Percentiles rank a stretch among this genome's conserved stretches.
Evolutionary conservation across 2,113 vertebrate species (phyloP).

Genomic region (Tetrao urogallus): DNA sequence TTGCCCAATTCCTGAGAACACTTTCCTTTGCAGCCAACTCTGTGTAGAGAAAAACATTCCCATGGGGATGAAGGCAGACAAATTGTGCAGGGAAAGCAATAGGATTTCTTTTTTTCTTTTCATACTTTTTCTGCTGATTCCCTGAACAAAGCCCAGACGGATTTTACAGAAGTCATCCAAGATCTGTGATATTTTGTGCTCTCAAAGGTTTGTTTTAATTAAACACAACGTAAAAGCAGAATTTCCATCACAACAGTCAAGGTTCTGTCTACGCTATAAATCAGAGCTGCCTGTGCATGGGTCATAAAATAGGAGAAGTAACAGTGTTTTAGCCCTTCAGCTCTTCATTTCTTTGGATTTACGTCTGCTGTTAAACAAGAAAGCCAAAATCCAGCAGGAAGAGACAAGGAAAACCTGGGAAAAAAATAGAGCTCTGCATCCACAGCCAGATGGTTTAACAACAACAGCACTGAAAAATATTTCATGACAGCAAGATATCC

Average conservation of each 20-base stretch:
- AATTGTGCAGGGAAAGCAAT: neutral
- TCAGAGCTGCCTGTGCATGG: neutral
- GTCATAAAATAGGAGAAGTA: neutral
- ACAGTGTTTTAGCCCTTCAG: neutral
- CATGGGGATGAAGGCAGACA: neutral
- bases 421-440: neutral
- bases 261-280: neutral
- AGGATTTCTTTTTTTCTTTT: neutral
- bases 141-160: neutral
- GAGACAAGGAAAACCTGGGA: neutral
- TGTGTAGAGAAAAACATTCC: neutral
- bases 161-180: neutral
- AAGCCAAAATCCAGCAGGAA: neutral
- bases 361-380: neutral
- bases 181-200: neutral
- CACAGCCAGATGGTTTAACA: slow-evolving; percentile 27
- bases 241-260: neutral
- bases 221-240: neutral
- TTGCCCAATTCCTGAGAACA: neutral
- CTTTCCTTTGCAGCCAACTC: neutral
- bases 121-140: neutral
- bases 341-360: slow-evolving; percentile 43
- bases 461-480: neutral
- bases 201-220: neutral
- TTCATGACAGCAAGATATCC: slow-evolving; percentile 20